Base-by-base conservation (phyloP, 2,113 vertebrate species). In the Recurvirostra avosetta region DNA sequence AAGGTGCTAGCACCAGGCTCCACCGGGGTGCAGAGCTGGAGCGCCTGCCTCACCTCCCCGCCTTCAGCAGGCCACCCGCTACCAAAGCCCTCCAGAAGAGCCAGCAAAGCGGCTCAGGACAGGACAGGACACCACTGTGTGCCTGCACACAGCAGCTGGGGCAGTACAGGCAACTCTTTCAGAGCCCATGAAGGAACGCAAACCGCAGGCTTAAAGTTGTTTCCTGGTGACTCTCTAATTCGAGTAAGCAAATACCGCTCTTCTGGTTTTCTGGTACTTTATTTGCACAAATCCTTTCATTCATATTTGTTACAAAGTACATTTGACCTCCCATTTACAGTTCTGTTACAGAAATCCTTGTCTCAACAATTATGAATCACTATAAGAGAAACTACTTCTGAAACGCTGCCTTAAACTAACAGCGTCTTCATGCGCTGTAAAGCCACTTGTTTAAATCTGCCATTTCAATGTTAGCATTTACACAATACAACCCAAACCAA, bases 81-180 rank as follows among this genome's bases (percentile, higher is more conserved):
- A 34, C 17, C 9, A 26, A 41, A 62, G 47, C 34, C 14, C 74
- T 52, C 11, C 7, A 4, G 26, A n/a, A 67, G 18, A 47, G 63
- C 14, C 27, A n/a, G 52, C 38, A 52, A 25, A 65, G 53, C 2
- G 0, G 27, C 83, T 70, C 34, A 5, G 1, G 13, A 8, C 38
- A 34, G 34, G 40, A 34, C 21, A 49, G 43, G 0, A 50, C 22
- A 50, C 22, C 11, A 0, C 23, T 0, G 0, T 4, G 36, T 13
- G 17, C 38, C 50, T 5, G 50, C 59, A 67, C n/a, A 12, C 45
- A 26, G 53, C 71, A 22, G 50, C 47, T 27, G 17, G 1, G 45
- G 49, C 34, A 32, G 30, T 29, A 47, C 0, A 0, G 43, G 16
- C 40, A 72, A 59, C 47, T 13, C 67, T 38, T 34, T 26, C 3